Evolutionary conservation across 2,888 invertebrate genomes (phyloP), one percentile per base, ranked within the genome.

Genomic region (Luperina nickerlii): DNA sequence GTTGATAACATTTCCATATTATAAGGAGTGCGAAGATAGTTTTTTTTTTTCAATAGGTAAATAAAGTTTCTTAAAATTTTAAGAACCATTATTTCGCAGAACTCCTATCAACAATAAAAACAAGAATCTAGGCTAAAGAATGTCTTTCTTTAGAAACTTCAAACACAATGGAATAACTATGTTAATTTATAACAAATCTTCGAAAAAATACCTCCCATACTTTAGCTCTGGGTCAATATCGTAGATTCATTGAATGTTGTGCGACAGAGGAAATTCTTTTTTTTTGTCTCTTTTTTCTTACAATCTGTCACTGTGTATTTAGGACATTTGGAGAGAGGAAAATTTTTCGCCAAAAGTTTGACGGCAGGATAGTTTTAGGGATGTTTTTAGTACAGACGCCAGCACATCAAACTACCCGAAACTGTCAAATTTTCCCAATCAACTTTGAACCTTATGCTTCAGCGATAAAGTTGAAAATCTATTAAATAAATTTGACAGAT

Each of bases 111-210:
- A 54, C 24, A 18, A 45, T 18, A 57, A 78, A 69, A 65, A 72
- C 63, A 78, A 76, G 66, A 78, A 85, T 81, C 32, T 65, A 68
- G 73, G 62, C 18, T 45, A 18, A 67, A 32, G 77, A 82, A 87
- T 88, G 66, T 82, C 63, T 86, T 76, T 82, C 72, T 83, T 79
- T 73, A 24, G 48, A 67, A 75, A 38, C 66, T 27, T n/a, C 18
- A 15, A 60, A 77, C 67, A 86, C 84, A 86, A 87, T 88, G 57
- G 86, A 78, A 83, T 76, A 78, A 63, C 68, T 76, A 87, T 83
- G 86, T 74, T 77, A 85, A 81, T 85, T 74, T 74, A 1, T 42
- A 38, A 71, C 11, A 72, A 71, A 76, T 74, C 54, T 76, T 42
- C 18, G 51, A 60, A 81, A 67, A 85, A 71, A 74, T 57, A 66